Percentiles rank a stretch among this genome's conserved stretches.
Conservation (phyloP, 2,113 vertebrate species). For the Nycticorax nycticorax region DNA sequence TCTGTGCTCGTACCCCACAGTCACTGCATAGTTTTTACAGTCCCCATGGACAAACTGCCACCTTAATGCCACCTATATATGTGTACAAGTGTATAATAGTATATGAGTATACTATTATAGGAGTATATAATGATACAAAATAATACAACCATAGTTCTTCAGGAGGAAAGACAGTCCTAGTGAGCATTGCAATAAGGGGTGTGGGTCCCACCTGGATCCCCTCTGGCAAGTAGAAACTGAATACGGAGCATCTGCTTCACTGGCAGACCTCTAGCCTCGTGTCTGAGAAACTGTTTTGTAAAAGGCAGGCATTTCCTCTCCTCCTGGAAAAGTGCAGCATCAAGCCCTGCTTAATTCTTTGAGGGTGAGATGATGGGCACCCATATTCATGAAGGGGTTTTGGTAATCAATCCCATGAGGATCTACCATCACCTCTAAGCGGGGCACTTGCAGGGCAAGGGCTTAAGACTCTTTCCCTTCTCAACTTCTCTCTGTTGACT, state of each 20-base stretch:
- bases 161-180: neutral
- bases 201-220: neutral
- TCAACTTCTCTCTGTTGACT: neutral
- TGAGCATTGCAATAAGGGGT: fast-evolving
- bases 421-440: neutral
- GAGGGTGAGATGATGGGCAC: neutral
- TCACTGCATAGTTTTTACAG: neutral
- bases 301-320: neutral
- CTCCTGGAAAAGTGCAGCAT: neutral
- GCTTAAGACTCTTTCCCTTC: neutral
- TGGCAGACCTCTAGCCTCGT: neutral
- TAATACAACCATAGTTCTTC: neutral
- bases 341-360: neutral
- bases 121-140: neutral
- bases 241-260: neutral
- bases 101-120: no score
- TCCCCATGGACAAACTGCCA: neutral
- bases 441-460: fast-evolving
- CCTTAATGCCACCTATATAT: neutral
- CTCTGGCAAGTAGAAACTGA: neutral
- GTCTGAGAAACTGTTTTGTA: neutral
- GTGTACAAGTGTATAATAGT: no score
- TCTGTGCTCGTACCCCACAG: neutral
- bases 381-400: fast-evolving
- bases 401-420: neutral